Base-by-base conservation (phyloP, 2,113 vertebrate species). In the Pluvialis apricaria region DNA sequence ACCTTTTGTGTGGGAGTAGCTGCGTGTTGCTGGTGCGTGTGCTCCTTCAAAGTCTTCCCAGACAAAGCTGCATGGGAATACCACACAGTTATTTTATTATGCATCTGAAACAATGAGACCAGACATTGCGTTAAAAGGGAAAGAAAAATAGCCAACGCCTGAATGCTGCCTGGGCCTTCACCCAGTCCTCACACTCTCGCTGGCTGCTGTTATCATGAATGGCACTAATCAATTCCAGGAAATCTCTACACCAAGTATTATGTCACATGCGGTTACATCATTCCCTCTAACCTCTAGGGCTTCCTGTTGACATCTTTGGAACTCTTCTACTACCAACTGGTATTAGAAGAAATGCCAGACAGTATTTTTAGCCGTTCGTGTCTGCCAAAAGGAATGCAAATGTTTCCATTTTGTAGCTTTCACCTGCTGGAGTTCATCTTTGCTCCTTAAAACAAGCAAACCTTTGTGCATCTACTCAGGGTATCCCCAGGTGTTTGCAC, bases 171-270 rank as follows among this genome's bases (percentile, higher is more conserved):
- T 95, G 91, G 91, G 84, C 92, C 91, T 85, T 94, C 95, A 92
- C 91, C 92, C 94, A 94, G 91, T 57, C 90, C 83, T 96, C 91
- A 90, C 78, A 82, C 92, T 90, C 78, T 90, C 0, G 6, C 95
- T 97, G 95, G 94, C 95, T 94, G 94, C 84, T 96, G 85, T 90
- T 90, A 75, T 83, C 76, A 20, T 95, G 89, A 92, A 91, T 84
- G 91, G 92, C 91, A 96, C 87, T 94, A 87, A 92, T 94, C 86
- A 91, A 57, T 97, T 96, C 94, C 94, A 96, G 96, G 91, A 95
- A 94, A 92, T 96, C 96, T 94, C 94, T 82, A 61, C 91, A 82
- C 77, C 73, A 87, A 94, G 81, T 75, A 80, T 95, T 96, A 95
- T 94, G 93, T 97, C 95, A 95, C 92, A 96, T 31, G 32, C 1